Evolutionary conservation across 1,140 invertebrate genomes (phyloP), one percentile per base, ranked within the genome.

Genomic region (Orussus abietinus): DNA sequence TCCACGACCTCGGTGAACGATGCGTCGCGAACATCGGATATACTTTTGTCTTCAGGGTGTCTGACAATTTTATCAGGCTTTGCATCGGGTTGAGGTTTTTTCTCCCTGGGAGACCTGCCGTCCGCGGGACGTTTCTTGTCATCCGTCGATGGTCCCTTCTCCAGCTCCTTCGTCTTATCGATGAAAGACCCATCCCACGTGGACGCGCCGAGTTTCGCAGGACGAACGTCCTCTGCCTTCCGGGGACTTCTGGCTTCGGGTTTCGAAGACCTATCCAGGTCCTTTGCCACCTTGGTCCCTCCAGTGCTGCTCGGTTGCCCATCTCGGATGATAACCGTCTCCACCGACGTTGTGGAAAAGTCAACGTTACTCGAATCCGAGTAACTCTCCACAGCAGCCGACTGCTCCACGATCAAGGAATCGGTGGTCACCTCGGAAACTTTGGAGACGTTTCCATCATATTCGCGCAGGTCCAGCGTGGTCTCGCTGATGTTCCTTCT

Each of bases 281-380:
- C n/a, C n/a, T n/a, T n/a, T n/a, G n/a, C n/a, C n/a, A n/a, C n/a
- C n/a, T n/a, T 9, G 7, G 19, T 40, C 14, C 31, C n/a, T 7
- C 17, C n/a, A n/a, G n/a, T 30, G 13, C 11, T 57, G 4, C 51
- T 28, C 4, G 65, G 64, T 12, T 59, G 57, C 0, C 64, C 62
- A 36, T 69, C 53, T 10, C 44, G 56, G 6, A 60, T 47, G 5
- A 68, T 52, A 0, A 68, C 45, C 0, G 61, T 64, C 15, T 69
- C 68, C 0, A 61, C 38, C 3, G 65, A 54, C 2, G 57, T 62
- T 0, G 63, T 44, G 1, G 61, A 50, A 6, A 47, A 38, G 22
- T 63, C 60, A 1, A 57, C 4, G 17, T 54, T 57, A 5, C 55
- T 42, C 0, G 62, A 61, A 10, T 55, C 55, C 3, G 30, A 15